Conservation (phyloP, 2,888 invertebrate genomes). For the Ectemnius cavifrons region DNA sequence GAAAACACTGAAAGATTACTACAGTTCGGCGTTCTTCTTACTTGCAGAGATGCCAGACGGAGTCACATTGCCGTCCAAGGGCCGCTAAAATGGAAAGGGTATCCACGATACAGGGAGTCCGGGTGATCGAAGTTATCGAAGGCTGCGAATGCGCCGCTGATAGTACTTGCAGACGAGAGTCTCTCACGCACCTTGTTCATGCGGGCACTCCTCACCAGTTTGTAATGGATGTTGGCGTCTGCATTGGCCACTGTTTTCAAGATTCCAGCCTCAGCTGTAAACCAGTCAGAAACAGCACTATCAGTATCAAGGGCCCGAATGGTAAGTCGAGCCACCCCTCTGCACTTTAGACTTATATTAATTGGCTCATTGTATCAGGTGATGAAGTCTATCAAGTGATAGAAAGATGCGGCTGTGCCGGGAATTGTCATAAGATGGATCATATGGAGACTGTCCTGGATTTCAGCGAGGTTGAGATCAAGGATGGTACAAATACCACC, state of each 20-base stretch:
- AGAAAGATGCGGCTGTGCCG: constrained; percentile 77
- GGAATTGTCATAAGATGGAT: constrained; percentile 76
- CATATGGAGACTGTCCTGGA: constrained; percentile 78
- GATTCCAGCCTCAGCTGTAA: constrained; percentile 71
- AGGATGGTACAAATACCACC: constrained; percentile 68
- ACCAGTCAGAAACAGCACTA: constrained; percentile 73
- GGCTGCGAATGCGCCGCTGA: constrained; percentile 73
- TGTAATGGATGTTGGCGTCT: constrained; percentile 75
- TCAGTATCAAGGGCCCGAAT: constrained; percentile 76
- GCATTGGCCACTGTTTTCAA: constrained; percentile 74
- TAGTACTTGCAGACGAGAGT: constrained; percentile 71
- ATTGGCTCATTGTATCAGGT: constrained; percentile 53
- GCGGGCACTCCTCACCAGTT: constrained; percentile 76
- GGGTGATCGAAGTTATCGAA: constrained; percentile 73
- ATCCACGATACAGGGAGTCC: constrained; percentile 75
- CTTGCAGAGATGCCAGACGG: constrained; percentile 70
- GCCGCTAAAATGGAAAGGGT: constrained; percentile 73
- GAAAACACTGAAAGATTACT: no score
- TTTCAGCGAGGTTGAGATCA: constrained; percentile 74
- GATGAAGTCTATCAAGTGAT: constrained; percentile 76
- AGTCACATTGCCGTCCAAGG: constrained; percentile 72
- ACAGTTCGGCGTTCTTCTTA: background rate
- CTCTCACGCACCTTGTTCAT: constrained; percentile 72
- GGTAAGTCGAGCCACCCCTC: constrained; percentile 60
- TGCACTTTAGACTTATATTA: no score